Evolutionary conservation across 53 echinoderm and acorn worm genomes (phyloP).

Genomic region (Astropecten irregularis): DNA sequence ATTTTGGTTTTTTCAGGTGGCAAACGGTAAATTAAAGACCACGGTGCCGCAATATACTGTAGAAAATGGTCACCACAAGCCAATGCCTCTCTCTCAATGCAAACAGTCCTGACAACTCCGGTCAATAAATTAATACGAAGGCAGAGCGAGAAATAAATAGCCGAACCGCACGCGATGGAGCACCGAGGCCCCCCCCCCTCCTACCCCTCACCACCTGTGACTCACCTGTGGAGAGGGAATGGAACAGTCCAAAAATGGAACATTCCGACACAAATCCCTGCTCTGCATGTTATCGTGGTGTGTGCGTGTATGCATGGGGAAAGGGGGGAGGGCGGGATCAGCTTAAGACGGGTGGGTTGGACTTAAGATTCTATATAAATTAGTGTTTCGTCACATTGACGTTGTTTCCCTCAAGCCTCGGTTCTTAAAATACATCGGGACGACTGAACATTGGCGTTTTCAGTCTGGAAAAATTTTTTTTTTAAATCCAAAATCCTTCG

Average conservation of each 20-base stretch:
- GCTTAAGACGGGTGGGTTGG: not conserved
- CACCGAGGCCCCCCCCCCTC: not conserved
- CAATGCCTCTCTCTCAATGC: too few species aligned
- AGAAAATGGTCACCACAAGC: too few species aligned
- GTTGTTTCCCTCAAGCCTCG: not conserved
- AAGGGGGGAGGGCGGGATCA: too few species aligned
- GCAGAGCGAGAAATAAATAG: not conserved
- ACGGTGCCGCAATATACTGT: too few species aligned
- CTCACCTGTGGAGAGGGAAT: conserved; percentile 47
- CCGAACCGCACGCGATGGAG: not conserved
- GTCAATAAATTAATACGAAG: conserved; percentile 11
- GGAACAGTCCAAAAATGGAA: conserved; percentile 30
- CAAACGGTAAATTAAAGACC: too few species aligned
- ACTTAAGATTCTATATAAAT: not conserved
- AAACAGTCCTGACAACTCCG: not conserved
- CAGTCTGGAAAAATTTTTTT: too few species aligned
- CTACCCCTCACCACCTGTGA: conserved; percentile 14
- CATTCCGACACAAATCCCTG: not conserved
- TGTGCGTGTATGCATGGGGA: not conserved
- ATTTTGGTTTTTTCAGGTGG: too few species aligned
- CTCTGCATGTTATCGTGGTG: not conserved
- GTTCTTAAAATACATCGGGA: not conserved
- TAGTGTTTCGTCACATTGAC: conserved; percentile 30
- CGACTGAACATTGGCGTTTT: too few species aligned
- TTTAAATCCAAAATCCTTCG: too few species aligned